phyloP scores from a whole-genome alignment of 2,113 vertebrate genomes.

The Pycnonotus jocosus region DNA sequence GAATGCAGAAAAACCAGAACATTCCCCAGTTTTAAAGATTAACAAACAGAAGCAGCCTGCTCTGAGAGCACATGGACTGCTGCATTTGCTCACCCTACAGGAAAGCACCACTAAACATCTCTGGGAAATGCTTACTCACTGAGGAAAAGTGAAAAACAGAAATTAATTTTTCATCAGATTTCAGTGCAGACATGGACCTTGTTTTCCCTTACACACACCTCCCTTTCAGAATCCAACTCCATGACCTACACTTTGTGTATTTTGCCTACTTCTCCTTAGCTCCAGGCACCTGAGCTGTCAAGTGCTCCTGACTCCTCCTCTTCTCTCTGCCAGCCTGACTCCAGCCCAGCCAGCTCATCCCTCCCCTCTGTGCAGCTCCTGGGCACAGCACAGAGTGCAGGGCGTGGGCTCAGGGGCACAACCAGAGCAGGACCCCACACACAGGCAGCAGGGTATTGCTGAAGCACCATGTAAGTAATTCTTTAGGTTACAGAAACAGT shows the following conservation, averaged over 20 bases:
- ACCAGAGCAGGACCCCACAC: rapidly evolving
- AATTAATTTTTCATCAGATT: neutral
- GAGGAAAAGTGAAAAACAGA: neutral
- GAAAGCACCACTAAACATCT: neutral
- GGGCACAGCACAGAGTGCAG: neutral
- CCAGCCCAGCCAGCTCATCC: neutral
- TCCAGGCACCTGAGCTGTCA: neutral
- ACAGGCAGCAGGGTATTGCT: neutral
- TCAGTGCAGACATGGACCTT: neutral
- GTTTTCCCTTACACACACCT: neutral
- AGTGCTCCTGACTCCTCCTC: neutral
- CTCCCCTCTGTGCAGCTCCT: rapidly evolving
- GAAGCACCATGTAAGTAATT: neutral
- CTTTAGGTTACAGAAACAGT: neutral
- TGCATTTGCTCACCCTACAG: neutral
- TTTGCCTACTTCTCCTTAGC: neutral
- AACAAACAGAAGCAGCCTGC: neutral
- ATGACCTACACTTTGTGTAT: neutral
- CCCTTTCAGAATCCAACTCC: neutral
- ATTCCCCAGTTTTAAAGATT: neutral
- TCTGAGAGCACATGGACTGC: neutral
- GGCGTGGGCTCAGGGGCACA: rapidly evolving
- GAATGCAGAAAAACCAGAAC: neutral
- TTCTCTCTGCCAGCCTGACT: neutral
- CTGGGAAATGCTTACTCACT: neutral